Percentiles rank a stretch among this genome's conserved stretches.
These are phyloP conservation scores for Sminthurinus signatus DNA, from an alignment of 1,140 invertebrate genomes.

Conservation along the genomic window DNA sequence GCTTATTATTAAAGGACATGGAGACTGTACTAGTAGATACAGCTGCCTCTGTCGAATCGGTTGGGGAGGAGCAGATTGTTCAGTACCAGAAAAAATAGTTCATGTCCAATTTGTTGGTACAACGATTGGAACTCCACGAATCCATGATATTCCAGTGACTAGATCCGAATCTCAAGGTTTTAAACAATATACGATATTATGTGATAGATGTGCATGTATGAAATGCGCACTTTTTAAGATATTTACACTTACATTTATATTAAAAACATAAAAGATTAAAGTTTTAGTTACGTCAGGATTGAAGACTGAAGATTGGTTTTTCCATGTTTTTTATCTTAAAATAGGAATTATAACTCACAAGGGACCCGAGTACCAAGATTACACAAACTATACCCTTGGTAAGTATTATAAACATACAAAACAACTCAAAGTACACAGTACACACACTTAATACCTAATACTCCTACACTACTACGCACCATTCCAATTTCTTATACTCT, in stretches of 20 bases:
- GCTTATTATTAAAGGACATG: too few relatives aligned
- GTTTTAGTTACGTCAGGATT: background rate
- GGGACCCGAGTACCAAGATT: constrained; percentile 25
- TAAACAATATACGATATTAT: too few relatives aligned
- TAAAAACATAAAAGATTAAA: background rate
- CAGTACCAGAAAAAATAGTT: constrained; percentile 53
- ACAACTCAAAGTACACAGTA: too few relatives aligned
- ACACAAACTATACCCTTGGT: constrained; percentile 18
- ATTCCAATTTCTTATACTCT: too few relatives aligned
- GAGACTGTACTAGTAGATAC: constrained; percentile 87
- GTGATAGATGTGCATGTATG: too few relatives aligned
- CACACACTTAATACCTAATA: too few relatives aligned
- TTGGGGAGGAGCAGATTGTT: constrained; percentile 85
- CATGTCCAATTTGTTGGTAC: background rate
- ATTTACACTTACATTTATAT: too few relatives aligned
- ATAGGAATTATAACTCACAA: too few relatives aligned
- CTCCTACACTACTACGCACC: too few relatives aligned
- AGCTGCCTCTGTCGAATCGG: constrained; percentile 82
- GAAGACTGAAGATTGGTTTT: background rate
- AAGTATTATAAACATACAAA: background rate
- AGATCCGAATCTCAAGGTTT: constrained; percentile 45
- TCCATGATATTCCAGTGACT: constrained; percentile 44
- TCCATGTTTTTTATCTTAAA: too few relatives aligned
- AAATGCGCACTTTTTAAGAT: too few relatives aligned
- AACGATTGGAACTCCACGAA: background rate